A percentile compares a stretch with the other conserved stretches of the same genome.
phyloP scores from a whole-genome alignment of 2,113 vertebrate genomes.

The Bagarius yarrelli region DNA sequence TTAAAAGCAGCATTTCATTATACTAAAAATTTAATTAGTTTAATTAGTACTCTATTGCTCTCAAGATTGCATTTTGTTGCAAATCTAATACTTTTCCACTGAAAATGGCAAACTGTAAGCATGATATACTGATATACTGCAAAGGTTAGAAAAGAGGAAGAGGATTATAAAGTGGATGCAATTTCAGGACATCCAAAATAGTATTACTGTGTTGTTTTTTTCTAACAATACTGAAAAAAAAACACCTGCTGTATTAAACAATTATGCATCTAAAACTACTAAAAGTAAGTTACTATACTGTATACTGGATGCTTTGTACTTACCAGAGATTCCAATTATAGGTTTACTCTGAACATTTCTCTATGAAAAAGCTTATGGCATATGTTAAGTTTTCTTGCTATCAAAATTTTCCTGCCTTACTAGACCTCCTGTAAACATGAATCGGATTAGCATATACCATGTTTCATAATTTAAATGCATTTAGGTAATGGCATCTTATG shows the following conservation, averaged over 20 bases:
- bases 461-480: slow-evolving; percentile 1
- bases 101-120: not conserved
- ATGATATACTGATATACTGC: not conserved
- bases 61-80: not conserved
- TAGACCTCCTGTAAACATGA: slow-evolving; percentile 1
- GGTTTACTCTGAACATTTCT: not conserved
- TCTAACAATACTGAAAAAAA: not conserved
- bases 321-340: not conserved
- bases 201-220: too few relatives aligned
- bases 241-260: not conserved
- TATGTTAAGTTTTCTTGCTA: not conserved
- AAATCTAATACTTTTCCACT: not conserved
- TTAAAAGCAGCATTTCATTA: too few relatives aligned
- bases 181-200: not conserved
- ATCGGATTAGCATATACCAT: not conserved
- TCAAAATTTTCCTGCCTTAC: not conserved
- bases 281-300: not conserved
- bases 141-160: not conserved
- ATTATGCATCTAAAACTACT: not conserved
- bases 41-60: not conserved
- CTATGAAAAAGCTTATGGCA: not conserved
- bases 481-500: slow-evolving; percentile 24
- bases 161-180: not conserved
- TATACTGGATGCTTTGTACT: not conserved
- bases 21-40: too few relatives aligned